Base-by-base conservation (phyloP, 2,888 invertebrate genomes). In the Blera fallax region DNA sequence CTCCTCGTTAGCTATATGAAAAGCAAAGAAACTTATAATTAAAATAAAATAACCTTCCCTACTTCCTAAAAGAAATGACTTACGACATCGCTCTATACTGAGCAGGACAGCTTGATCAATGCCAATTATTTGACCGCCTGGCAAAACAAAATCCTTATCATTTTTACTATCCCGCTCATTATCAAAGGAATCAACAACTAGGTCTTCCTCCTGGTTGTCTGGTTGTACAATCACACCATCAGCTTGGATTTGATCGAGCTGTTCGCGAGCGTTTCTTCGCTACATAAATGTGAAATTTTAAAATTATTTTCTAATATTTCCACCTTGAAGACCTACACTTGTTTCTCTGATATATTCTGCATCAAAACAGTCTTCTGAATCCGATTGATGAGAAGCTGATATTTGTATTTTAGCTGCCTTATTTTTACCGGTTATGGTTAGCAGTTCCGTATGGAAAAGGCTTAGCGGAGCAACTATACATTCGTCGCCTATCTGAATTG, bases 331-430 rank as follows among this genome's bases (percentile, higher is more conserved):
- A 88, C 92, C 91, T 90, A 94, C 94, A 87, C 97, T 96, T 0
- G 97, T 98, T 93, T 98, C 98, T 87, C 97, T 94, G 10, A 98
- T 93, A 90, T 97, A 98, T 90, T 97, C 96, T 11, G 97, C 97
- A 93, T 98, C 98, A 90, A 97, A 97, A 2, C 98, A 98, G 92
- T 98, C 98, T 91, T 98, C 97, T 0, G 98, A 95, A 90, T 98
- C 98, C 87, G 94, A 93, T 3, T 94, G 93, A 80, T 94, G 93
- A 2, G 97, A 95, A 60, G 93, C 92, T 50, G 94, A 91, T 88
- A 94, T 95, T 89, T 97, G 97, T 10, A 95, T 95, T 88, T 95
- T 95, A 1, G 95, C 95, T 29, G 93, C 93, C 90, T 97, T 96
- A 0, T 93, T 91, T 70, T 89, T 90, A 0, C 97, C 97, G 0